Percentiles rank a stretch among this genome's conserved stretches.
phyloP scores from a whole-genome alignment of 2,797 vertebrate species.

The Artibeus jamaicensis region DNA sequence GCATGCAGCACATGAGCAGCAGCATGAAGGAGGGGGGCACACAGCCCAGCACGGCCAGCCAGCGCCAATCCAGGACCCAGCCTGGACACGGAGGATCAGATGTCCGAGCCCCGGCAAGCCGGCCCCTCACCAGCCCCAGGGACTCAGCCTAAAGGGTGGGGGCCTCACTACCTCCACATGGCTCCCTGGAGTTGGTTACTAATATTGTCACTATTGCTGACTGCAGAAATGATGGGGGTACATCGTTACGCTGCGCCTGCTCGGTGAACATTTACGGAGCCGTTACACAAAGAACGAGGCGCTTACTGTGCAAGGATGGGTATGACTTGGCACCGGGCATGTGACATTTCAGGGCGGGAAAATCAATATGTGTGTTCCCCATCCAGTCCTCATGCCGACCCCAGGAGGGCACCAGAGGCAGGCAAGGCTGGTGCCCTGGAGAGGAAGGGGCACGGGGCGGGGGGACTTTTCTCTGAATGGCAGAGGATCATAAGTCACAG shows the following conservation, averaged over 20 bases:
- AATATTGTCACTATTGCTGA: not conserved
- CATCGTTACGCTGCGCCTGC: too few relatives aligned
- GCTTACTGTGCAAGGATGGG: rapidly evolving
- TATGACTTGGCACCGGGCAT: not conserved
- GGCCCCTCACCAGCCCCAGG: not conserved
- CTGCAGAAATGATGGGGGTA: not conserved
- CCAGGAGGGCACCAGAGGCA: not conserved
- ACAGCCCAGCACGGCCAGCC: constrained; percentile 91
- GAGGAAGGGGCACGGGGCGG: not conserved
- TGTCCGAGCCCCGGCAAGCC: rapidly evolving
- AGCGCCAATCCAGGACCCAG: constrained; percentile 89
- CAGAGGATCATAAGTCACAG: not conserved
- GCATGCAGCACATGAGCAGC: constrained; percentile 92
- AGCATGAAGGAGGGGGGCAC: constrained; percentile 89
- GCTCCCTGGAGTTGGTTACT: not conserved
- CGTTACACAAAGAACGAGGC: not conserved
- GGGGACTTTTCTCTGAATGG: not conserved
- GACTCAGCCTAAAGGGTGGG: not conserved
- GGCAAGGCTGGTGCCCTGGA: not conserved
- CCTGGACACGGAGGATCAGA: constrained; percentile 73
- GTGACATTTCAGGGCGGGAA: not conserved
- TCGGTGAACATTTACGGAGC: not conserved
- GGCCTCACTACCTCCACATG: not conserved
- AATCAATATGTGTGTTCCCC: not conserved
- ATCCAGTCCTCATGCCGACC: not conserved